These are phyloP conservation scores for Melanotaenia parkinsoni DNA, from an alignment of 2,797 vertebrate species.

Conservation along the genomic window DNA sequence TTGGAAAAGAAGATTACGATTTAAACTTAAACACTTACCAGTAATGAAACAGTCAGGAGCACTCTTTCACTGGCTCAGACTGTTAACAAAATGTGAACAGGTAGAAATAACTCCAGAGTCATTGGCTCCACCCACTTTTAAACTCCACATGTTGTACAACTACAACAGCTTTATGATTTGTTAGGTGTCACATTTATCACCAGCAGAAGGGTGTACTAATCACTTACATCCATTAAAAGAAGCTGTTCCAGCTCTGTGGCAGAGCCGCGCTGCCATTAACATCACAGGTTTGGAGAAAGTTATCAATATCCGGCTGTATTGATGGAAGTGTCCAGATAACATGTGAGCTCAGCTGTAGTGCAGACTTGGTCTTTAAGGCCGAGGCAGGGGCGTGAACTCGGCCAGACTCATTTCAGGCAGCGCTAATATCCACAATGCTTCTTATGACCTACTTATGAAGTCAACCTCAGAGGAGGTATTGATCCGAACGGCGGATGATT, in stretches of 20 bases:
- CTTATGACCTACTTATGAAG: conserved; percentile 83
- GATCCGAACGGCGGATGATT: conserved; percentile 72
- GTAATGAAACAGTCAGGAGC: too few relatives aligned
- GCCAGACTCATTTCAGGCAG: conserved; percentile 61
- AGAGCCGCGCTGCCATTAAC: conserved; percentile 21
- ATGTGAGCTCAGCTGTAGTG: conserved; percentile 25
- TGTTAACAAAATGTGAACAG: background rate
- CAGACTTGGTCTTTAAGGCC: conserved; percentile 31
- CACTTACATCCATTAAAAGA: conserved; percentile 16
- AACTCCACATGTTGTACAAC: background rate
- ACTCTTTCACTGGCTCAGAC: background rate
- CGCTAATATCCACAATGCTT: conserved; percentile 81
- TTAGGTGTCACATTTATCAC: conserved; percentile 5
- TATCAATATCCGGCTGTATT: conserved; percentile 40
- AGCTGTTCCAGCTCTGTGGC: conserved; percentile 7
- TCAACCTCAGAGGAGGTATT: conserved; percentile 75
- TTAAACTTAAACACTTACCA: too few relatives aligned
- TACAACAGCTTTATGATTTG: conserved; percentile 10
- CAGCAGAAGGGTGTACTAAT: conserved; percentile 3
- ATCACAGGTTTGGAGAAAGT: conserved; percentile 18
- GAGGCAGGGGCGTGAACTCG: conserved; percentile 73
- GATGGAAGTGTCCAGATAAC: conserved; percentile 47
- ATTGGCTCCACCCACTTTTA: background rate
- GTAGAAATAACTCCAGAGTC: background rate
- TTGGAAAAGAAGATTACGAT: too few relatives aligned